Base-by-base conservation (phyloP, 2,888 invertebrate genomes). In the Drosophila demipolita region DNA sequence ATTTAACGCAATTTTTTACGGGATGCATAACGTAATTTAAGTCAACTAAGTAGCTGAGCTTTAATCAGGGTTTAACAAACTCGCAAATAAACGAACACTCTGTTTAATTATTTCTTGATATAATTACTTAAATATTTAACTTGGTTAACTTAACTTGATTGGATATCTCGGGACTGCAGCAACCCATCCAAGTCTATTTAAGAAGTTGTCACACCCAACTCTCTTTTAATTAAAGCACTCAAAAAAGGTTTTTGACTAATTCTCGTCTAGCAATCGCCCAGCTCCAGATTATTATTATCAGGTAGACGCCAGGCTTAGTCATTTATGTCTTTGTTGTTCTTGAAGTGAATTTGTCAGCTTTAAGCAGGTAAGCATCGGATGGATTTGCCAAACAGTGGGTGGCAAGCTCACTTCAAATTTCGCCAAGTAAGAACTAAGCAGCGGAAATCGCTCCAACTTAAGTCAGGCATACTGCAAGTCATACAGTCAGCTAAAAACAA, bases 1-100 rank as follows among this genome's bases (percentile, higher is more conserved):
- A 23, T 79, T 75, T 83, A 82, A 78, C 82, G 76, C 62, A 72
- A 84, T 84, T 80, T 73, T 72, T 66, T 33, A 45, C 8, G 20
- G 81, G 65, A 58, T 66, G 71, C 72, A 63, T 74, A 66, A 61
- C 63, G 70, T 66, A 68, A 59, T 70, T 79, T 69, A 65, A 64
- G 50, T 23, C 26, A 20, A 38, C 15, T 36, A 17, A 20, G 52
- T 33, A n/a, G 29, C n/a, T 63, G 66, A 65, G 36, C 55, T 67
- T 71, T 54, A 75, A 78, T 75, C 78, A 65, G 67, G 54, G 55
- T 62, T 65, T 63, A 72, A 78, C 60, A 72, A 78, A 54, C 35
- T 50, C 45, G 54, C 52, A 73, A 75, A 59, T 75, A 65, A 75
- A 48, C 45, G 61, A 65, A 48, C 58, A 55, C 50, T 53, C 20